Base-by-base conservation (phyloP, 2,888 invertebrate species). In the Nymphalis urticae region DNA sequence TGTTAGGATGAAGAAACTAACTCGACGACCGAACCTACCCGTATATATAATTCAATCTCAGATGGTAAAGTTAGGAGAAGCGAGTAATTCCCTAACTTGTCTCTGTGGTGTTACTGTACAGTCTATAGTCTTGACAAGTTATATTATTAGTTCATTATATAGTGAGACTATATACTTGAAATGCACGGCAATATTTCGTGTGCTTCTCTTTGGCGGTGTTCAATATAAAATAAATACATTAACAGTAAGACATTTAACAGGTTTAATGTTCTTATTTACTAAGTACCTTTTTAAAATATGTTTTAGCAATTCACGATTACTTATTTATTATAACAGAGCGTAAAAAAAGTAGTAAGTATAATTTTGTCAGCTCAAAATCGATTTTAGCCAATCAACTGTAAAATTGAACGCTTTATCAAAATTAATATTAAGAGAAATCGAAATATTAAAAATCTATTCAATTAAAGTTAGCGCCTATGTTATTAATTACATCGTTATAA, bases 91-190 rank as follows among this genome's bases (percentile, higher is more conserved):
- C 32, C 16, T 32, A 56, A 56, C 54, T 56, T 56, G 54, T 32
- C 54, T 17, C 17, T 56, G 2, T 17, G 32, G 27, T 32, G 54
- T 32, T 56, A 8, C 32, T 5, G 9, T 13, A 27, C 16, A 32
- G 32, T 32, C n/a, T 54, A 54, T 27, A 54, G 27, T 27, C 54
- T 56, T 56, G 32, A 56, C 54, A 56, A 56, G 54, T 56, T 56
- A 32, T 56, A 56, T 54, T 54, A 54, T 56, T 56, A 56, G 32
- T 56, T 56, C 17, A 27, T 56, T 24, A 56, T 42, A 42, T 54
- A 27, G 54, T 54, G 32, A 54, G 27, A 54, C 32, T 54, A 27
- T 27, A n/a, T 27, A 32, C 9, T 17, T 32, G 42, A 42, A 42
- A 42, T 42, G 13, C 13, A 13, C 2, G 2, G 8, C 27, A 24